Base-by-base conservation (phyloP, 1,140 invertebrate genomes). In the Eriocheir sinensis region DNA sequence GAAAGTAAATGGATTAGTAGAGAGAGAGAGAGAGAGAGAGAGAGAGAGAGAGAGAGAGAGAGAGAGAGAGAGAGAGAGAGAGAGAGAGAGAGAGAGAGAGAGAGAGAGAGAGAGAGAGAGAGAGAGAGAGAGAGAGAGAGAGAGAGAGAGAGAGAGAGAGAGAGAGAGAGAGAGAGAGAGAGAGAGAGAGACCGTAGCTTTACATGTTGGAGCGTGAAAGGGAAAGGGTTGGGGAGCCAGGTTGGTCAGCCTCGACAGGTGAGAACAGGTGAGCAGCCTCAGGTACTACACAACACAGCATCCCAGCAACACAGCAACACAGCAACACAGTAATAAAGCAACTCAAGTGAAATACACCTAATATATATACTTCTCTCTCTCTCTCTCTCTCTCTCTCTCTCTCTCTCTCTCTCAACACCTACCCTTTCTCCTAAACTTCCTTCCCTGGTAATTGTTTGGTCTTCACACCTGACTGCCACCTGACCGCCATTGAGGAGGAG, bases 61-160 rank as follows among this genome's bases (percentile, higher is more conserved):
- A 72, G 60, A 72, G 60, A 72, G 60, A 72, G 60, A 72, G 60
- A 72, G 60, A 72, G 60, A 72, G 60, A 72, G 60, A 72, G 60
- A 72, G 60, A 72, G 60, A 72, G 60, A 72, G 60, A 72, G 60
- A 72, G 60, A 72, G 60, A 21, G 1, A 72, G 21, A 48, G 44
- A 48, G 44, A 48, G 44, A 48, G 44, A 48, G 44, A 48, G 44
- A 48, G 44, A 60, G 53, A 60, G 53, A 60, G 53, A 60, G 53
- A 60, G 53, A 60, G 53, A 60, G 53, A 60, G 53, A 60, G 53
- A 60, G 53, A 72, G 60, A 72, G 60, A 72, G 60, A 72, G 60
- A 72, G 60, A 72, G 60, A 72, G 60, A 72, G 60, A 72, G 60
- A 72, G 60, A 72, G 60, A 72, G 60, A 72, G 60, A 72, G 60